Evolutionary conservation across 2,797 vertebrate genomes (phyloP), one percentile per base, ranked within the genome.

Genomic region (Oophaga sylvatica): DNA sequence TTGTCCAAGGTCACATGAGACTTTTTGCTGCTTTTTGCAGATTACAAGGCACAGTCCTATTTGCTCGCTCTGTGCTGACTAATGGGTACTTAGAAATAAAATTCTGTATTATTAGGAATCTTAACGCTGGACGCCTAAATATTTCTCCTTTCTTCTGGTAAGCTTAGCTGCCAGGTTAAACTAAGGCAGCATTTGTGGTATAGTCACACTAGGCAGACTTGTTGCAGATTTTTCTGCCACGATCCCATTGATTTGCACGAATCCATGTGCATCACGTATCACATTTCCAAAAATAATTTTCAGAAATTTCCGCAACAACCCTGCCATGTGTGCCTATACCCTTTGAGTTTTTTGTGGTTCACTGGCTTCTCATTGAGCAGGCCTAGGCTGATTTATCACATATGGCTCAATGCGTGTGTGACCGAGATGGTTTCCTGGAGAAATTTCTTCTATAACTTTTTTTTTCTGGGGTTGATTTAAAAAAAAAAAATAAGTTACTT

Each of bases 1-100:
- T 41, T 83, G 31, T 62, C 56, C 82, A 62, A 84, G 82, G 82
- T 73, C 71, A 48, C 56, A 60, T 75, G 82, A 62, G 82, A 73
- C 82, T 56, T 60, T 41, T 3, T 59, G 26, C 53, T 59, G 60
- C 20, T n/a, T n/a, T 13, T 20, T 68, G 45, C 65, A 56, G 35
- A 68, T 15, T 65, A 16, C 22, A 41, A 26, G 20, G 71, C 62
- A 59, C 15, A 3, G 19, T 73, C 29, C 41, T 45, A 3, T 73
- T 62, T 75, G 31, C 26, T 68, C 17, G 35, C 60, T 57, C 53
- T 59, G 70, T 75, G 22, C 57, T 41, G 78, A 63, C 29, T 60
- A 80, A 29, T 80, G 57, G 31, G 22, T 80, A 60, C 57, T 35
- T 15, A 20, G 17, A 73, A 73, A 48, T 73, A n/a, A 10, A n/a